Percentiles rank a stretch among this genome's conserved stretches.
Conservation (phyloP, 2,113 vertebrate genomes). For the Pygoscelis antarcticus region DNA sequence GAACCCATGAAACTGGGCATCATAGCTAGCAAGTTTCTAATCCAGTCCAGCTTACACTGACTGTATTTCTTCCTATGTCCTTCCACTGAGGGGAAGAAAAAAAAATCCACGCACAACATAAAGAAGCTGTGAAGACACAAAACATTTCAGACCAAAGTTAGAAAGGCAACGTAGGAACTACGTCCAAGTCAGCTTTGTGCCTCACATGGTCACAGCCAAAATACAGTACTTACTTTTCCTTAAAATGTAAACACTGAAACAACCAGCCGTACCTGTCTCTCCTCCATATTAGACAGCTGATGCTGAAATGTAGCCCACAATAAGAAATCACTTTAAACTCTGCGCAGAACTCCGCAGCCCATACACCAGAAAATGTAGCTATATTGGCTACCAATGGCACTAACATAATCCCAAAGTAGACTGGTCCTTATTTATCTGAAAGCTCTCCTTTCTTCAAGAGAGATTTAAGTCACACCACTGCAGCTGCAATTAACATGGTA, state of each 20-base stretch:
- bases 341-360: background rate
- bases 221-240: background rate
- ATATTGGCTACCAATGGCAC: background rate
- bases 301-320: background rate
- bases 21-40: background rate
- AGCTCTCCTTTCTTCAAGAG: background rate
- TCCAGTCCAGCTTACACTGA: background rate
- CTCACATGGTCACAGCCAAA: background rate
- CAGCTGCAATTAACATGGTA: background rate
- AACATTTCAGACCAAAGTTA: background rate
- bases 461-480: background rate
- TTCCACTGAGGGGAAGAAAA: background rate
- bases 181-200: background rate
- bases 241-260: accelerated
- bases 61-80: background rate
- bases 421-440: background rate
- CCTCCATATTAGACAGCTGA: background rate
- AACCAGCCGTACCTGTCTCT: background rate
- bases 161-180: background rate
- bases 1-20: background rate
- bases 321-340: background rate
- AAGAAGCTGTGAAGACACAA: background rate
- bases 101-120: background rate
- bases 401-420: background rate
- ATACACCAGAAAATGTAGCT: background rate